phyloP scores from a whole-genome alignment of 2,888 invertebrate species.

The Spodoptera picta region DNA sequence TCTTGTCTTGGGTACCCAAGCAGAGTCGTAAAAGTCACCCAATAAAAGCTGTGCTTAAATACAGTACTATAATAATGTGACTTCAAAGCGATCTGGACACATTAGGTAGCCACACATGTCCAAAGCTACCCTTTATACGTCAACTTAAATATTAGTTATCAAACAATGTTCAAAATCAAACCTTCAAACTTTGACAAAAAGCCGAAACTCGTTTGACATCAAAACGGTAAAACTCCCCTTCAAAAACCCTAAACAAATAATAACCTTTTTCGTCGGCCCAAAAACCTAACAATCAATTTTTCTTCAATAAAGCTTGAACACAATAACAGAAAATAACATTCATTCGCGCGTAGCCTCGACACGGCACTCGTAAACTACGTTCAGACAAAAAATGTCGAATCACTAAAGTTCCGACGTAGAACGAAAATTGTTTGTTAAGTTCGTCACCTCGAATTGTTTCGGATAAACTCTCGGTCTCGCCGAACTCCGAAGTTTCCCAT shows the following conservation, averaged over 20 bases:
- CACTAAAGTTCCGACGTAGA: slow-evolving; percentile 49
- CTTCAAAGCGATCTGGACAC: no score
- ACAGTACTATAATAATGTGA: no score
- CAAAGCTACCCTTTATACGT: no score
- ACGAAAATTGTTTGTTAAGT: slow-evolving; percentile 63
- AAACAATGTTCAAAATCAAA: no score
- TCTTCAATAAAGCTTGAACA: slow-evolving; percentile 42
- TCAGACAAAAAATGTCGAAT: slow-evolving; percentile 52
- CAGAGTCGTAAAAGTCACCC: no score
- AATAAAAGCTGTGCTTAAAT: no score
- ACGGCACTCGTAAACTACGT: slow-evolving; percentile 42
- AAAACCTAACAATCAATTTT: slow-evolving; percentile 44
- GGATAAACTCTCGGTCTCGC: slow-evolving; percentile 52
- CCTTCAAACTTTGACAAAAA: no score
- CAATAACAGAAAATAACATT: slow-evolving; percentile 43
- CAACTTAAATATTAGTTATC: no score
- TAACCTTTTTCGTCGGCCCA: slow-evolving; percentile 11
- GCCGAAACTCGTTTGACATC: no score
- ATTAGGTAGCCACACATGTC: no score
- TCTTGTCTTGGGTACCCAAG: no score
- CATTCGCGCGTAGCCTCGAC: slow-evolving; percentile 37
- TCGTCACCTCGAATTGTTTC: slow-evolving; percentile 64
- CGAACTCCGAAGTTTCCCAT: slow-evolving; percentile 41
- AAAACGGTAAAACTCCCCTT: slow-evolving; percentile 8
- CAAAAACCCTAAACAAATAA: slow-evolving; percentile 19